These are phyloP conservation scores for Polydrusus cervinus DNA, from an alignment of 2,888 invertebrate genomes.

Conservation along the genomic window DNA sequence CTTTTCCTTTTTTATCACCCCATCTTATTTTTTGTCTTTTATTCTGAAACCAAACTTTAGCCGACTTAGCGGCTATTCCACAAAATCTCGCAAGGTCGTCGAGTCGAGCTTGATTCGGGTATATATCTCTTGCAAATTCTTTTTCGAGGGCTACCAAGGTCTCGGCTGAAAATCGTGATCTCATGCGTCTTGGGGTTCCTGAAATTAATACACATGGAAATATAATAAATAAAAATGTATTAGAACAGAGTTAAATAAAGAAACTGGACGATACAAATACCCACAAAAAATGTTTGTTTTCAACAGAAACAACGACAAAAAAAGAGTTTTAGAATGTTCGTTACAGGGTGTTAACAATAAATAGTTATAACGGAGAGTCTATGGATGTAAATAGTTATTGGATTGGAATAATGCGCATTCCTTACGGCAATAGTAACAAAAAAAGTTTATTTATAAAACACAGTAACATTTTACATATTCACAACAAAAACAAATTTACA, in stretches of 20 bases:
- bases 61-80: background rate
- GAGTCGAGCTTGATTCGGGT: background rate
- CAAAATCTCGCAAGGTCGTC: background rate
- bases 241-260: background rate
- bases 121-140: background rate
- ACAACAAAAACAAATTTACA: too few species aligned
- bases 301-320: too few species aligned
- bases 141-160: background rate
- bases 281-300: background rate
- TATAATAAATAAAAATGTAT: background rate
- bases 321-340: too few species aligned
- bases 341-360: too few species aligned
- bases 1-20: too few species aligned
- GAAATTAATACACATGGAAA: background rate
- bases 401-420: too few species aligned
- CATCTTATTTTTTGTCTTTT: background rate
- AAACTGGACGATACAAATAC: background rate
- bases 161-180: background rate
- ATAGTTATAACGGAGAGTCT: too few species aligned
- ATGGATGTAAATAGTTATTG: too few species aligned
- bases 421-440: too few species aligned
- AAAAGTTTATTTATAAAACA: too few species aligned
- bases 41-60: constrained; percentile 9
- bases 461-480: too few species aligned
- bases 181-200: background rate